Conservation (phyloP, 23 tunicate species). For the Ciona savignyi region DNA sequence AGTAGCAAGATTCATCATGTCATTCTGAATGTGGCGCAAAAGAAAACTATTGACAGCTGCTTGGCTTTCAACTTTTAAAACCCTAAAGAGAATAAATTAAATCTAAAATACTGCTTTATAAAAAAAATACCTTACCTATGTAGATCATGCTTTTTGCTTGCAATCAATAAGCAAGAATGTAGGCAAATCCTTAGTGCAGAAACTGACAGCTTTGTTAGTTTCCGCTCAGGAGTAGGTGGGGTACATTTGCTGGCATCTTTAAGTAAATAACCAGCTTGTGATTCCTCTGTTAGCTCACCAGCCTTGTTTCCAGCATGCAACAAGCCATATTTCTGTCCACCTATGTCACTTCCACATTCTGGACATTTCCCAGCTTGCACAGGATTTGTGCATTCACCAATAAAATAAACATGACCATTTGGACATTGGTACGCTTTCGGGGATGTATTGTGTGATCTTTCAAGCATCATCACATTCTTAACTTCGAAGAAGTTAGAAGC, state of each 20-base stretch:
- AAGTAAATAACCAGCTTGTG: conserved; percentile 61
- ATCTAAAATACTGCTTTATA: neutral
- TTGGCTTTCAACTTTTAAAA: conserved; percentile 10
- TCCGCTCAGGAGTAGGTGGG: conserved; percentile 27
- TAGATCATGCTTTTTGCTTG: neutral
- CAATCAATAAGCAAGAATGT: conserved; percentile 30
- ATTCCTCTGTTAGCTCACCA: conserved; percentile 32
- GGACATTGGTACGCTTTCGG: conserved; percentile 56
- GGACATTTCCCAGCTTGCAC: conserved; percentile 48
- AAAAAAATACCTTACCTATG: neutral
- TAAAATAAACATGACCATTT: conserved; percentile 59
- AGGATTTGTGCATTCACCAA: conserved; percentile 61
- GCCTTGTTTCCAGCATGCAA: conserved; percentile 32
- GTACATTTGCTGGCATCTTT: neutral
- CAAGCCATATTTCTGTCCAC: conserved; percentile 29
- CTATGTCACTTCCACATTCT: conserved; percentile 48
- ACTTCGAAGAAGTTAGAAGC: conserved; percentile 25
- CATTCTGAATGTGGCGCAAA: conserved; percentile 17
- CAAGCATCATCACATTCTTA: conserved; percentile 20
- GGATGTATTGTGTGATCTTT: conserved; percentile 9
- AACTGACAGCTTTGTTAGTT: conserved; percentile 26
- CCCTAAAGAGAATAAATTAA: neutral
- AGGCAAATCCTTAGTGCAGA: conserved; percentile 26
- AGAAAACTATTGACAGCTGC: conserved; percentile 3
- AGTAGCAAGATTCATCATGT: conserved; percentile 24